Evolutionary conservation across 1,140 invertebrate species (phyloP).

Genomic region (Harlomillsia oculata): DNA sequence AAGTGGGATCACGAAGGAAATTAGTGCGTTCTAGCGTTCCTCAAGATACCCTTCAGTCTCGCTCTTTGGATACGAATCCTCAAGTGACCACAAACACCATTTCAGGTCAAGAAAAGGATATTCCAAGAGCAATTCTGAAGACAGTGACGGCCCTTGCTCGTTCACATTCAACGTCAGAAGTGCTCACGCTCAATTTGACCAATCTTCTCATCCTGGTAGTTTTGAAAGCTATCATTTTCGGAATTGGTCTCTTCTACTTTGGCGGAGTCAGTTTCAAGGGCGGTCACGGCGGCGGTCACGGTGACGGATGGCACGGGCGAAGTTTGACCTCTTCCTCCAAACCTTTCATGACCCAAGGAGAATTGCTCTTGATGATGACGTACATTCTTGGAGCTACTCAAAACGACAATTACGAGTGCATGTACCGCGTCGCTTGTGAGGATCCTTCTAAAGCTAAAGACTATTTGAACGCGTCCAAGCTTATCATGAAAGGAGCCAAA

Average conservation of each 20-base stretch:
- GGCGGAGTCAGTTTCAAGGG: constrained; percentile 36
- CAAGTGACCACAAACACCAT: neutral
- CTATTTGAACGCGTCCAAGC: constrained; percentile 62
- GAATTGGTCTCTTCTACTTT: constrained; percentile 50
- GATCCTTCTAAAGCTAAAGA: constrained; percentile 58
- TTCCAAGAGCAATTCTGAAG: constrained; percentile 33
- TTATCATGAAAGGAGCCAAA: constrained; percentile 58
- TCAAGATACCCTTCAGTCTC: neutral
- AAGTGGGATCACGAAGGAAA: constrained; percentile 15
- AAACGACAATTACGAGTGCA: constrained; percentile 55
- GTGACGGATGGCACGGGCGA: constrained; percentile 24
- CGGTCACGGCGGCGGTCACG: constrained; percentile 4
- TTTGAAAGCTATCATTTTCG: constrained; percentile 68
- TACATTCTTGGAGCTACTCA: constrained; percentile 56
- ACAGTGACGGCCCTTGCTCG: constrained; percentile 35
- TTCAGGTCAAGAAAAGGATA: constrained; percentile 14
- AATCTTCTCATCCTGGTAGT: constrained; percentile 67
- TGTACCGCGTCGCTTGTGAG: constrained; percentile 64
- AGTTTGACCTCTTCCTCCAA: constrained; percentile 30
- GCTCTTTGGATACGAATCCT: constrained; percentile 1
- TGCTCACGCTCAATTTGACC: constrained; percentile 70
- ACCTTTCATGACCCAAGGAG: constrained; percentile 50
- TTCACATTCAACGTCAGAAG: constrained; percentile 45
- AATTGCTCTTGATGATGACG: constrained; percentile 55
- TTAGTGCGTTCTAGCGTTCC: neutral